A percentile compares a stretch with the other conserved stretches of the same genome.
phyloP scores from a whole-genome alignment of 2,888 invertebrate species.

The Synergus laeviventris region DNA sequence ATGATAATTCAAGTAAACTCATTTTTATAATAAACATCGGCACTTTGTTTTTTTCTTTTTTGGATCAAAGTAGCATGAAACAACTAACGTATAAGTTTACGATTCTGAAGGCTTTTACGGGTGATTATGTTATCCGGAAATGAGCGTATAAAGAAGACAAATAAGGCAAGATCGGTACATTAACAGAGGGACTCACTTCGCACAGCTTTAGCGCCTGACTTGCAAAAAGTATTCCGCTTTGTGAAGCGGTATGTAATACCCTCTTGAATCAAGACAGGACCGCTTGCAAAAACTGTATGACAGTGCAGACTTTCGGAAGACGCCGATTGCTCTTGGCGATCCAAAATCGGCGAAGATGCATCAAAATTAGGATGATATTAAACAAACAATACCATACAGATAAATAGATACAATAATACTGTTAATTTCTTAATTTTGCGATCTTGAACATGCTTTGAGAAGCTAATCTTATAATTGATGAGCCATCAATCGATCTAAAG shows the following conservation, averaged over 20 bases:
- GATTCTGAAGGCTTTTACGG: not conserved
- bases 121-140: constrained; percentile 4
- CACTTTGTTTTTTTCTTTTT: too few relatives aligned
- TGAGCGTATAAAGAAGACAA: not conserved
- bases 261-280: constrained; percentile 9
- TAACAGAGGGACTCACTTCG: not conserved
- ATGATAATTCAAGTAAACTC: too few relatives aligned
- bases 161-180: constrained; percentile 3
- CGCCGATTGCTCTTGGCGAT: not conserved
- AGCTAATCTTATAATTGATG: constrained; percentile 10
- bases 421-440: not conserved
- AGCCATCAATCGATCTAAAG: constrained; percentile 2
- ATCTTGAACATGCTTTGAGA: not conserved
- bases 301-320: constrained; percentile 4
- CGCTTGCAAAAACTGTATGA: not conserved
- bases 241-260: not conserved
- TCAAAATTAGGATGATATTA: not conserved
- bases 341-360: not conserved
- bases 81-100: constrained; percentile 2
- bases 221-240: constrained; percentile 4
- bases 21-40: too few relatives aligned
- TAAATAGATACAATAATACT: not conserved
- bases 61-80: not conserved
- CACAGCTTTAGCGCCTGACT: not conserved
- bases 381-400: not conserved